A percentile compares a stretch with the other conserved stretches of the same genome.
Conservation (phyloP, 2,797 vertebrate genomes). For the Crocodylus rhombifer region DNA sequence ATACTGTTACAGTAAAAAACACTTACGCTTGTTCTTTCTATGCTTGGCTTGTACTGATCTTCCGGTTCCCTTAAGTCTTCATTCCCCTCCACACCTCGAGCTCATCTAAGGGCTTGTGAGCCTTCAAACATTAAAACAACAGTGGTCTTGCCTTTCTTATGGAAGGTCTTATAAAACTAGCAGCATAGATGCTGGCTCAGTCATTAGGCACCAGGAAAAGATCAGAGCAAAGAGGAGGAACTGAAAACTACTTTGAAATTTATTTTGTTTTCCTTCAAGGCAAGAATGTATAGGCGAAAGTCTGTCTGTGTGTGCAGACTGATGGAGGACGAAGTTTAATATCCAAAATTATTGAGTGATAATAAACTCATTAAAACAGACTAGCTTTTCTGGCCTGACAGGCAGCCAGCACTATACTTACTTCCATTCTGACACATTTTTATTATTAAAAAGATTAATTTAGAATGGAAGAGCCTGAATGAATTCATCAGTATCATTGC, state of each 20-base stretch:
- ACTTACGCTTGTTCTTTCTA: background rate
- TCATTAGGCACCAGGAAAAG: conserved; percentile 7
- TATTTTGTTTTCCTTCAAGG: background rate
- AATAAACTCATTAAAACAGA: conserved; percentile 40
- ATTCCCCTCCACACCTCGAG: background rate
- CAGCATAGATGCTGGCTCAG: background rate
- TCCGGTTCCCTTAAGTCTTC: background rate
- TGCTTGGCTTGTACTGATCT: background rate
- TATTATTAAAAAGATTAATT: conserved; percentile 74
- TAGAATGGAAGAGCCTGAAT: conserved; percentile 60
- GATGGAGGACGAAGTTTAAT: background rate
- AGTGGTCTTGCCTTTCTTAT: background rate
- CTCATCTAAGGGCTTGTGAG: conserved; percentile 4
- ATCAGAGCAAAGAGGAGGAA: background rate
- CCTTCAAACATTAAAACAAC: background rate
- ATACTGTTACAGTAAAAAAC: background rate
- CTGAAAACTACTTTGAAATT: background rate
- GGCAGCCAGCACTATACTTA: conserved; percentile 20
- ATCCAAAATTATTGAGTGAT: background rate
- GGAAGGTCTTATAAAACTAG: background rate
- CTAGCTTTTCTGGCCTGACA: conserved; percentile 10
- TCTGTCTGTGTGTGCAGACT: background rate
- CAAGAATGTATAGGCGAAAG: background rate
- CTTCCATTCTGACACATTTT: conserved; percentile 69
- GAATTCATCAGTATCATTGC: conserved; percentile 72